Evolutionary conservation across 2,113 vertebrate genomes (phyloP).

Genomic region (Sterrhoptilus dennistouni): DNA sequence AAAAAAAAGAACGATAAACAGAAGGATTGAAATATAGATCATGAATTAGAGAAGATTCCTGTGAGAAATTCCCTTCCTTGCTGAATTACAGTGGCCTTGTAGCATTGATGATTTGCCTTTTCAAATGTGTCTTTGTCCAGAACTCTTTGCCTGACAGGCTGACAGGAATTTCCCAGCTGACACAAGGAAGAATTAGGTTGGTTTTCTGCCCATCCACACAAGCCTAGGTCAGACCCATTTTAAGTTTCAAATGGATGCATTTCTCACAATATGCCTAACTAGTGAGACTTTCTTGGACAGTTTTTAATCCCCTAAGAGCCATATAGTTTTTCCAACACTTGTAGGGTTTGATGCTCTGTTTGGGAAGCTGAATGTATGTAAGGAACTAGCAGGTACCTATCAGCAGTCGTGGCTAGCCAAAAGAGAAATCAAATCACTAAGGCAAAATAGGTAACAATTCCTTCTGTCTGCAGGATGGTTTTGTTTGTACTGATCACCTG

Average conservation of each 20-base stretch:
- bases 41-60: background rate
- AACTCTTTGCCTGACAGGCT: constrained; percentile 17
- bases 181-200: constrained; percentile 31
- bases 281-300: constrained; percentile 45
- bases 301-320: constrained; percentile 11
- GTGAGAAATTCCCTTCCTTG: background rate
- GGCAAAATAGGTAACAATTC: constrained; percentile 14
- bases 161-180: constrained; percentile 47
- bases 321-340: constrained; percentile 26
- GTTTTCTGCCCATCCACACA: constrained; percentile 27
- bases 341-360: constrained; percentile 47
- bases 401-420: constrained; percentile 25
- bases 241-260: constrained; percentile 38
- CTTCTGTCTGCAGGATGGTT: background rate
- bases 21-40: background rate
- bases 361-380: constrained; percentile 56
- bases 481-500: background rate
- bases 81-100: constrained; percentile 47
- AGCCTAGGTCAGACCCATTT: constrained; percentile 36
- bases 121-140: constrained; percentile 36
- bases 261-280: constrained; percentile 44
- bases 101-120: constrained; percentile 53
- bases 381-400: constrained; percentile 47
- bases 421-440: constrained; percentile 24
- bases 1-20: background rate